Evolutionary conservation across 2,113 vertebrate genomes (phyloP), one percentile per base, ranked within the genome.

Genomic region (Labeo rohita): DNA sequence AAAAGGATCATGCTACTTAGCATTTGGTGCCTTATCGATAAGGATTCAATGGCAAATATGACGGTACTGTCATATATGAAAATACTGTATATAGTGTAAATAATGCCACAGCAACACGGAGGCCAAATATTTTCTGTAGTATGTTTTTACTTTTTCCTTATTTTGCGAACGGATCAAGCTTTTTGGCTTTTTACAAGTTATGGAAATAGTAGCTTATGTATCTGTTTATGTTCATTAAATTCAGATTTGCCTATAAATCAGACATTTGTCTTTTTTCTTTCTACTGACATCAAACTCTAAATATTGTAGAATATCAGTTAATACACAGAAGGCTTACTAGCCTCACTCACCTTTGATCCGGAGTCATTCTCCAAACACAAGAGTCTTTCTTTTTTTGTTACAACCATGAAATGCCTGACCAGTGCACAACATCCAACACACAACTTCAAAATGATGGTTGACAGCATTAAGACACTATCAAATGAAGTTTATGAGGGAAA

Each of bases 61-160:
- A 96, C 90, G 93, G 90, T 92, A 92, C 36, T 16, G 66, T 72
- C 66, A 95, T 95, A 95, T 92, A 94, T 94, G 94, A 96, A 90
- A 93, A 91, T 92, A 92, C 88, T 96, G 94, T 95, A 96, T 87
- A 95, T 95, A 94, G 92, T 96, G 95, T 96, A 96, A 95, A 96
- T 96, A 96, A 93, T 95, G 93, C 94, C 94, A 92, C 86, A 94
- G 95, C 91, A 95, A 95, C 93, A 95, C 91, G 92, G 93, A 96
- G 95, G 95, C 95, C 95, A 97, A 95, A 94, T 97, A 96, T 97
- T 96, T 97, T 96, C 95, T 95, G 94, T 96, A 96, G 95, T 95
- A 92, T 92, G 93, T 96, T 97, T 96, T 96, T 96, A 97, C 91
- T 94, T 93, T 96, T 95, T 93, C 95, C 95, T 96, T 96, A 93